Conservation (phyloP, 2,797 vertebrate species). For the Naso thynnoides region DNA sequence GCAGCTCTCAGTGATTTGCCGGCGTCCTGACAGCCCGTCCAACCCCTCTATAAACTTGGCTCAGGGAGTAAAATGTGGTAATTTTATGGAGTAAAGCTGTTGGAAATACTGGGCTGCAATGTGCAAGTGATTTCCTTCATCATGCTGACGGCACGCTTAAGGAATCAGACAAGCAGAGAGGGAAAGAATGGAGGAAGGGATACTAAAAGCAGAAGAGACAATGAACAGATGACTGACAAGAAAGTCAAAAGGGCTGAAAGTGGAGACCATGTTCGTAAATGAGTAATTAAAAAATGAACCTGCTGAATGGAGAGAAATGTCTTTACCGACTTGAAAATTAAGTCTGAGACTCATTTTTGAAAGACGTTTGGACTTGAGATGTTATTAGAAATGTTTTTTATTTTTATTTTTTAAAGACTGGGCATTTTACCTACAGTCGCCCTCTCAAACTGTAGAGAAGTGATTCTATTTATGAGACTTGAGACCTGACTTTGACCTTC, state of each 20-base stretch:
- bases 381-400: too few relatives aligned
- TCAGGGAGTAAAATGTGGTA: slow-evolving; percentile 21
- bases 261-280: slow-evolving; percentile 17
- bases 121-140: slow-evolving; percentile 54
- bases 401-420: too few relatives aligned
- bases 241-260: slow-evolving; percentile 1
- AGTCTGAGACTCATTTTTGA: not conserved
- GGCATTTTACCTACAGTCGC: too few relatives aligned
- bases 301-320: too few relatives aligned
- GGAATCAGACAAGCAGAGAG: slow-evolving; percentile 26
- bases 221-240: slow-evolving; percentile 6
- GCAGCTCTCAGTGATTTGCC: slow-evolving; percentile 32
- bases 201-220: slow-evolving; percentile 3
- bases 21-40: slow-evolving; percentile 24
- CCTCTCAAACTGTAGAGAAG: too few relatives aligned
- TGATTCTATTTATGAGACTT: not conserved
- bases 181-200: not conserved
- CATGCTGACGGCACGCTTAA: slow-evolving; percentile 44
- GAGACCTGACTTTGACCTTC: not conserved
- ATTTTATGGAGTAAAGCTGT: slow-evolving; percentile 42
- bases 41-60: slow-evolving; percentile 15
- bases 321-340: too few relatives aligned
- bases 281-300: not conserved
- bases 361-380: not conserved
- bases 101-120: slow-evolving; percentile 37